phyloP scores from a whole-genome alignment of 2,888 invertebrate genomes.

The Oxyteleia sp. region DNA sequence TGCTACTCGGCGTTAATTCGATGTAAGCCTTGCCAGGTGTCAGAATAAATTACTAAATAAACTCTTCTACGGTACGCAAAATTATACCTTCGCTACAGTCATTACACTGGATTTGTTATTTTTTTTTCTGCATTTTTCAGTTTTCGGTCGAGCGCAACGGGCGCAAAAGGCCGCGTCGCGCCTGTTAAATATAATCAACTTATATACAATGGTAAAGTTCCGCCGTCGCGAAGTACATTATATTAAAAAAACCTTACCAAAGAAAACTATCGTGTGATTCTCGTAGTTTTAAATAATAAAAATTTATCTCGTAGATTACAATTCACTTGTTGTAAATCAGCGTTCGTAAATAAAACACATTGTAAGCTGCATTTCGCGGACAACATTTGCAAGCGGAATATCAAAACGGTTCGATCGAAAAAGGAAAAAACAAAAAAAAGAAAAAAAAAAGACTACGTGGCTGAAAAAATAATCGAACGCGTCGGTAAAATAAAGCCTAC shows the following conservation, averaged over 20 bases:
- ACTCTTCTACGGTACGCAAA: no score
- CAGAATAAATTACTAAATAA: no score
- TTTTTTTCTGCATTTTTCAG: no score
- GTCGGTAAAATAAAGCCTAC: constrained; percentile 58
- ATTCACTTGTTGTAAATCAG: constrained; percentile 48
- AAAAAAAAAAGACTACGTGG: no score
- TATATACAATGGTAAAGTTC: constrained; percentile 68
- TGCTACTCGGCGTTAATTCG: no score
- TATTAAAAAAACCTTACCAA: constrained; percentile 63
- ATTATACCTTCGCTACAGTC: no score
- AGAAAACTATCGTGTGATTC: constrained; percentile 48
- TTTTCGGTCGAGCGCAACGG: no score
- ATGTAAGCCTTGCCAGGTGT: no score
- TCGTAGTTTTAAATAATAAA: constrained; percentile 64
- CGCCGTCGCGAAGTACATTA: constrained; percentile 42
- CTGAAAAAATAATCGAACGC: constrained; percentile 17
- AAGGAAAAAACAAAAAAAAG: no score
- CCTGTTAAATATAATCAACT: constrained; percentile 69
- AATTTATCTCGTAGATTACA: constrained; percentile 57
- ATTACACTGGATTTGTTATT: no score
- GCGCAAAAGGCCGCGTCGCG: no score
- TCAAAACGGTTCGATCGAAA: constrained; percentile 4
- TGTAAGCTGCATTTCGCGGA: constrained; percentile 55
- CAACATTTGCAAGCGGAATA: constrained; percentile 25
- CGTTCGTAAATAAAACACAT: constrained; percentile 67